These are phyloP conservation scores for Chaetodon trifasciatus DNA, from an alignment of 2,797 vertebrate species.

Conservation along the genomic window DNA sequence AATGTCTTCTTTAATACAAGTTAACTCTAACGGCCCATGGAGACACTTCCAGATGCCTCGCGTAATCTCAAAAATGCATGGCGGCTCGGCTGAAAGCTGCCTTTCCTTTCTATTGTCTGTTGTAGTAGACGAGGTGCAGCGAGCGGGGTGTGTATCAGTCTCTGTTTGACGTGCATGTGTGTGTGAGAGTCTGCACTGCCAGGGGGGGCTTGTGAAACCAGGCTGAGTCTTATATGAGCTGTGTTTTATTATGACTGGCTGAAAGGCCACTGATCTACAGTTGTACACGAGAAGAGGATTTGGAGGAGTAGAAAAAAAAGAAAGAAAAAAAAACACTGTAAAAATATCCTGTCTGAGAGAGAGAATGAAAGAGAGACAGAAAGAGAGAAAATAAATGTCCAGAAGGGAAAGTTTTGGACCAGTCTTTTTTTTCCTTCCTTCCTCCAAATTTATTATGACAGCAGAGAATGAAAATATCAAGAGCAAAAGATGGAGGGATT, in stretches of 20 bases:
- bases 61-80: slow-evolving; percentile 47
- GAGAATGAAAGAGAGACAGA: slow-evolving; percentile 36
- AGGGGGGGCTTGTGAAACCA: slow-evolving; percentile 70
- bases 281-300: slow-evolving; percentile 64
- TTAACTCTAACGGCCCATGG: slow-evolving; percentile 25
- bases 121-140: slow-evolving; percentile 36
- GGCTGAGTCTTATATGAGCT: slow-evolving; percentile 64
- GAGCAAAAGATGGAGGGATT: slow-evolving; percentile 65
- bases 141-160: slow-evolving; percentile 32
- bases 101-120: slow-evolving; percentile 30
- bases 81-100: slow-evolving; percentile 34
- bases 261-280: slow-evolving; percentile 71
- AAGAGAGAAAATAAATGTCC: slow-evolving; percentile 64
- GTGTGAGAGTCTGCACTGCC: slow-evolving; percentile 32
- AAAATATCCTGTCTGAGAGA: slow-evolving; percentile 71
- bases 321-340: slow-evolving; percentile 33
- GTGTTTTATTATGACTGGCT: slow-evolving; percentile 80
- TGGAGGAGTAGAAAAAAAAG: slow-evolving; percentile 12
- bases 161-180: slow-evolving; percentile 28
- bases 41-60: slow-evolving; percentile 15
- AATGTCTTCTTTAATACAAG: slow-evolving; percentile 22
- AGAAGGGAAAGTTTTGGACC: slow-evolving; percentile 50
- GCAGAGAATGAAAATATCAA: slow-evolving; percentile 73
- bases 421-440: slow-evolving; percentile 30
- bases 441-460: slow-evolving; percentile 77